Conservation (phyloP, 2,888 invertebrate genomes). For the Dasysyrphus albostriatus region DNA sequence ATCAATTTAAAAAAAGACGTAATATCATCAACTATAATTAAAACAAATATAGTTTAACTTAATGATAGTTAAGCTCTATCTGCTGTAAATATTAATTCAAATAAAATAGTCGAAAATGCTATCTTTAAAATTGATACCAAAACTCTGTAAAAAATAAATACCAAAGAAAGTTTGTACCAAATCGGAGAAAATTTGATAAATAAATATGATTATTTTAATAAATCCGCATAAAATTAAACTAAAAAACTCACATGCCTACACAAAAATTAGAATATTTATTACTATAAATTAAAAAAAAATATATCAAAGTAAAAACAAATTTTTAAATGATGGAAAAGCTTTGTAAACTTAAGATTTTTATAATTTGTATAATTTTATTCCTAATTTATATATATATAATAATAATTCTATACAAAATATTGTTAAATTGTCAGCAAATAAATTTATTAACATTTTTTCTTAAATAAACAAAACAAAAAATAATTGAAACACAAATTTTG, state of each 20-base stretch:
- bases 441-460: constrained; percentile 33
- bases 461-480: constrained; percentile 22
- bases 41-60: constrained; percentile 34
- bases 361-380: constrained; percentile 37
- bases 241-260: constrained; percentile 64
- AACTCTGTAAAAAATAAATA: constrained; percentile 53
- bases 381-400: constrained; percentile 25
- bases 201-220: constrained; percentile 47
- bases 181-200: constrained; percentile 53
- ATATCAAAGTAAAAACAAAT: constrained; percentile 55
- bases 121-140: constrained; percentile 30
- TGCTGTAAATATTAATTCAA: constrained; percentile 60
- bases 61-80: constrained; percentile 40
- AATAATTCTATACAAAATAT: constrained; percentile 41
- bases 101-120: constrained; percentile 29
- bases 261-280: constrained; percentile 65
- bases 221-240: constrained; percentile 38
- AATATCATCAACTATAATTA: constrained; percentile 47
- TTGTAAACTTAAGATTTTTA: constrained; percentile 56
- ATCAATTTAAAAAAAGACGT: constrained; percentile 45
- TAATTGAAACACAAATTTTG: constrained; percentile 2
- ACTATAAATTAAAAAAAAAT: constrained; percentile 48
- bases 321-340: constrained; percentile 60
- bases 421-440: constrained; percentile 47
- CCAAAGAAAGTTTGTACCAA: constrained; percentile 57